Evolutionary conservation across 2,888 invertebrate genomes (phyloP), one percentile per base, ranked within the genome.

Genomic region (Steinernema carpocapsae): DNA sequence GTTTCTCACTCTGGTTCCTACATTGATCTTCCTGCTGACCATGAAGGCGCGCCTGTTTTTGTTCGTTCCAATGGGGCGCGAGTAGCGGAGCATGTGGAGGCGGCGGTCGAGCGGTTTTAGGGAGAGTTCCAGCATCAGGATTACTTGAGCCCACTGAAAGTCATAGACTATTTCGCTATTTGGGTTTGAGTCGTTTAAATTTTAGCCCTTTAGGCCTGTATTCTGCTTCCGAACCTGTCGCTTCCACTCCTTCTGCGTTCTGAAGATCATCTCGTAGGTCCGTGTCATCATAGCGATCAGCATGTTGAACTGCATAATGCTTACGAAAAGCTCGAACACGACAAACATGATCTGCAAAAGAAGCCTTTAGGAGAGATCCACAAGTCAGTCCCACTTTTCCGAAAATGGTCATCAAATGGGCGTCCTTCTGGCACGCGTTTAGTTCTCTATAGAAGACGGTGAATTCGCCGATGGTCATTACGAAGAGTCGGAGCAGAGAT

Each of bases 241-340:
- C 89, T 97, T 95, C 96, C 97, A 97, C 89, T 97, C 97, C 88
- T 97, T 97, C 81, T 94, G 91, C 0, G 96, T 95, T 89, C 96
- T 95, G 0, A 95, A 95, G 83, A 97, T 96, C 89, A 95, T 94
- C 89, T 96, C 95, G 88, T 97, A 97, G 7, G 97, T 97, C 88
- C 97, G 95, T 0, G 96, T 97, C 97, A 97, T 97, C 97, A 97
- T 97, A 79, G 97, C 97, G 86, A 97, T 97, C 89, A 97, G 91
- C 94, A 97, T 95, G 91, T 97, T 97, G 72, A 97, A 94, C 77
- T 97, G 90, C 43, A 97, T 90, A 76, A 97, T 93, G 0, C 95
- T 94, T 24, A 97, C 97, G 88, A 97, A 93, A 74, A 93, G 94
- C 95, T 97, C 97, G 89, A 95, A 99, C 45, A 96, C 91, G n/a